Base-by-base conservation (phyloP, 2,113 vertebrate species). In the Holacanthus passer region DNA sequence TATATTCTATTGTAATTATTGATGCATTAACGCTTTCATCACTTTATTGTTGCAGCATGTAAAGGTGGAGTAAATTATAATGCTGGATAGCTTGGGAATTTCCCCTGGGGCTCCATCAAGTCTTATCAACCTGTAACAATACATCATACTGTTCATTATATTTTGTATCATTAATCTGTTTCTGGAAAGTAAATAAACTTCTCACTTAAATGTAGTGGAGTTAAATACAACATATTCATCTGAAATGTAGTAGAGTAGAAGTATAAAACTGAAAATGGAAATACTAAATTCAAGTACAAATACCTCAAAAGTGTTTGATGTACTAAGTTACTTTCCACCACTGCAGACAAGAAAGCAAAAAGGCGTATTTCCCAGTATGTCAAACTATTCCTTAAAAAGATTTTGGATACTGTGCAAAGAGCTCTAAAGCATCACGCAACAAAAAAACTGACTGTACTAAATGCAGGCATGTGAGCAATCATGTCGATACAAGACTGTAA, bases 401-500 rank as follows among this genome's bases (percentile, higher is more conserved):
- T 64, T 56, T 87, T 45, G 20, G 16, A 17, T 10, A 52, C 72
- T 53, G 60, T 53, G 24, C 31, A 3, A 76, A 9, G 16, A 17
- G 22, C 68, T 69, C 78, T 59, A 68, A 22, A 56, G 17, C 52
- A 56, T 72, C 29, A 73, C 47, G 43, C 9, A 22, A 77, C 55
- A 84, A 72, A 87, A 50, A 67, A 45, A 24, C n/a, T 19, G 13
- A 55, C 50, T 27, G 16, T 22, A 45, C 63, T 55, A 56, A 77
- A 81, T 67, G 50, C n/a, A 58, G 70, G 31, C 62, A 29, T 32
- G 35, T 75, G 82, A 48, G 50, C 69, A 73, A 79, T 84, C 39
- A 35, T 86, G 76, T 63, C 32, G 4, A 81, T 77, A 78, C 20
- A 75, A 73, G 43, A 69, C 53, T 29, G 65, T 66, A 83, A 85